Base-by-base conservation (phyloP, 2,797 vertebrate genomes). In the Hoplostethus mediterraneus region DNA sequence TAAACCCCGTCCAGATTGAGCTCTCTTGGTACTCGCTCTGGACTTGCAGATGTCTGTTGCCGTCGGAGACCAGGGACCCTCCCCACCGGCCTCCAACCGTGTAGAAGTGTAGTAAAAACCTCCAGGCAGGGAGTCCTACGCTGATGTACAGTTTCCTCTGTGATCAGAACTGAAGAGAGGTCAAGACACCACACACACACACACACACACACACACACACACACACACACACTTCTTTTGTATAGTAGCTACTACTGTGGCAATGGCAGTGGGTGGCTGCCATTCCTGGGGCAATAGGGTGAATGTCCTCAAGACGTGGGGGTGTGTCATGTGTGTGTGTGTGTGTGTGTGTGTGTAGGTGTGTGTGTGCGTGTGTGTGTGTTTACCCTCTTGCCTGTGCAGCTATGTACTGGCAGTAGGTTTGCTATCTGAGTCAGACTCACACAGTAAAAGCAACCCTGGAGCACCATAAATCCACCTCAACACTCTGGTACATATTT, bases 111-210 rank as follows among this genome's bases (percentile, higher is more conserved):
- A 72, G 69, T 87, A 58, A 85, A 89, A 80, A 75, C 84, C 60
- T 83, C 84, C 81, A 82, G 63, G 25, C 63, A 49, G 55, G 60
- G 84, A 73, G 78, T 80, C 81, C 71, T 69, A 82, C 77, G 67
- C 67, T 90, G 88, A 93, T 89, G 80, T 89, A 91, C 82, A 83
- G 85, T 90, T 92, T 93, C 88, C 83, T 80, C 80, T 87, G 83
- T 75, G 84, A 78, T 79, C 77, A 77, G 79, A 80, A 63, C 75
- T 74, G 84, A 87, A 84, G 83, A 58, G 58, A 47, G 75, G 79
- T 80, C 75, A 21, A 69, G 6, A 55, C 53, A 21, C 33, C 21
- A 44, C 56, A 58, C 62, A 65, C 71, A 71, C 36, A 62, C 49
- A 51, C n/a, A 54, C 21, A 25, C 13, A 40, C 38, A 40, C 38